phyloP scores from a whole-genome alignment of 1,140 invertebrate species.

The Agrilus planipennis region DNA sequence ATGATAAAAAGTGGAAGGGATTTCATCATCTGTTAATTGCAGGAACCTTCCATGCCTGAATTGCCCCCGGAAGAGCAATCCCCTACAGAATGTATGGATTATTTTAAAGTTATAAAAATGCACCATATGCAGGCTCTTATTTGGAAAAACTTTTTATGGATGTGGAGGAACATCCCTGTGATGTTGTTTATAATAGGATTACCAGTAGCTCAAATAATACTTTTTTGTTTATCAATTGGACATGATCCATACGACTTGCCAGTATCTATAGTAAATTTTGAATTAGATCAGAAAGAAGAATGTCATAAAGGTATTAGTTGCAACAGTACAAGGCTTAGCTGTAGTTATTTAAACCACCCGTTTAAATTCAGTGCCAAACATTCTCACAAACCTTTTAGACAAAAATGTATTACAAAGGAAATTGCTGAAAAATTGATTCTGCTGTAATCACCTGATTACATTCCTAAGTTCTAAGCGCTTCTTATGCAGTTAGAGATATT shows the following conservation, averaged over 20 bases:
- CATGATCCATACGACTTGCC: conserved; percentile 74
- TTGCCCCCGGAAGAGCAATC: conserved; percentile 48
- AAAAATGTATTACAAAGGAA: too few relatives aligned
- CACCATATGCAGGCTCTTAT: conserved; percentile 72
- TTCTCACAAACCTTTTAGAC: too few relatives aligned
- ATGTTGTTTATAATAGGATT: conserved; percentile 87
- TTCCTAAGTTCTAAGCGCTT: too few relatives aligned
- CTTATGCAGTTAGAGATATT: too few relatives aligned
- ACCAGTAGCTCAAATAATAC: conserved; percentile 86
- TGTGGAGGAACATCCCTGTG: conserved; percentile 83
- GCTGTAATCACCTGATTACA: too few relatives aligned
- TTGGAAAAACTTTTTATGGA: conserved; percentile 85
- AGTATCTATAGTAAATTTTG: conserved; percentile 76
- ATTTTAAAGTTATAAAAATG: conserved; percentile 50
- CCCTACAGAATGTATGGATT: conserved; percentile 38
- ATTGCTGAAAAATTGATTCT: too few relatives aligned
- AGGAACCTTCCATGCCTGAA: conserved; percentile 32
- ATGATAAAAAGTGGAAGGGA: too few relatives aligned
- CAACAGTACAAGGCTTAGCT: background rate
- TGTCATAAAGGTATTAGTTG: too few relatives aligned
- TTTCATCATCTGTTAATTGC: too few relatives aligned
- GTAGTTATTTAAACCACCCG: background rate
- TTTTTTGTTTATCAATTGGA: conserved; percentile 91
- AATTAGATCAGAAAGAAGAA: conserved; percentile 50
- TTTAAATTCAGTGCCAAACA: background rate